Evolutionary conservation across 2,888 invertebrate species (phyloP), one percentile per base, ranked within the genome.

Genomic region (Caenorhabditis panamensis): DNA sequence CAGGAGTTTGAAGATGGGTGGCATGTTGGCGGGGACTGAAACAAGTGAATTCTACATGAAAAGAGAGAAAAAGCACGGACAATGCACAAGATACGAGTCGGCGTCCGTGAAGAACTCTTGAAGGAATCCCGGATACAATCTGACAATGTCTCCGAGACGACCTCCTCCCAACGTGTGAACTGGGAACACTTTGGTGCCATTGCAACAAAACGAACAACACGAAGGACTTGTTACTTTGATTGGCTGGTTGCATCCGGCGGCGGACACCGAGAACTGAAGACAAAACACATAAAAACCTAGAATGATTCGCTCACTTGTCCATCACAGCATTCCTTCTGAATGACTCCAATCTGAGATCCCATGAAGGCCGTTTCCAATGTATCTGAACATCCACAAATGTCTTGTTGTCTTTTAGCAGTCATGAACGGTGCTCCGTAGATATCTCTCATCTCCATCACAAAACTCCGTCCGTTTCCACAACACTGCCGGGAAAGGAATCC

Each of bases 21-120:
- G 73, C n/a, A 79, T 36, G n/a, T 68, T 68, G 8, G 22, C 3
- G 1, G 73, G 73, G 24, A 79, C 75, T 75, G 75, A 73, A 75
- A 18, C 20, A 41, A 20, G 8, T 18, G n/a, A n/a, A 18, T 20
- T 24, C 20, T 18, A 11, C 2, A 9, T 16, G n/a, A 31, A 31
- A 4, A 31, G 9, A 8, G 37, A 2, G 2, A 1, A 9, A 8
- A 4, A 13, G 24, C 8, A 2, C 5, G 22, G 49, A 75, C 75
- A 75, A 54, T 67, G 61, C n/a, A 75, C 67, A 44, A 75, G 51
- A 47, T 61, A 75, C 16, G 67, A 59, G 54, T 75, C 75, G 13
- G 75, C 75, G 28, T 75, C 75, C 24, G 75, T 67, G 31, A 75
- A 47, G 1, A 24, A 22, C 18, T 75, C 61, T 13, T 66, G 51